A percentile compares a stretch with the other conserved stretches of the same genome.
Conservation (phyloP, 2,113 vertebrate genomes). For the Varanus salvator region DNA sequence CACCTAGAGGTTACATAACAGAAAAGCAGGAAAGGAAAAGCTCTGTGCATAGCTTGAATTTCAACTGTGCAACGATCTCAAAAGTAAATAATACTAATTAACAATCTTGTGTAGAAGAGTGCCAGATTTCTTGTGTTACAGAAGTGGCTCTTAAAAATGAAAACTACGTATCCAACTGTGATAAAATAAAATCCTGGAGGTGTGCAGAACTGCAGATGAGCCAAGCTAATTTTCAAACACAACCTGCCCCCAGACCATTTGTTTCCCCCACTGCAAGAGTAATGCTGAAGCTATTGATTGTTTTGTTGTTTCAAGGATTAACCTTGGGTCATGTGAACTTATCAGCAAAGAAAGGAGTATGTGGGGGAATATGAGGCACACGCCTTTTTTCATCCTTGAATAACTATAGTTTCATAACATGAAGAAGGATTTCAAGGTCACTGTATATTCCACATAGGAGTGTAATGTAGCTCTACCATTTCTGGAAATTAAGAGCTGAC, state of each 20-base stretch:
- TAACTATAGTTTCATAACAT: neutral
- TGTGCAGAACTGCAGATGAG: neutral
- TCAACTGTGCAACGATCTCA: no score
- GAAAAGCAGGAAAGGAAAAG: no score
- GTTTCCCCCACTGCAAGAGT: neutral
- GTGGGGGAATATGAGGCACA: neutral
- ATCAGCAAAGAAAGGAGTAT: neutral
- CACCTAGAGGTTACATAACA: no score
- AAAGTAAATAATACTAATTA: no score
- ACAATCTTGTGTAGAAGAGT: neutral
- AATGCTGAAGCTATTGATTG: neutral
- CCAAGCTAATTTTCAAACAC: neutral
- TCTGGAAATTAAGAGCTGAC: neutral
- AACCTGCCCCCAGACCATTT: neutral
- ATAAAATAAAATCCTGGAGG: neutral
- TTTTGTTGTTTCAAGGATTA: neutral
- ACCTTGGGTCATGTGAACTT: neutral
- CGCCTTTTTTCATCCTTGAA: neutral
- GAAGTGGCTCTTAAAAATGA: neutral
- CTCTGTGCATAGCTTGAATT: no score
- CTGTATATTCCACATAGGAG: neutral
- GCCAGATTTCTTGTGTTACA: neutral
- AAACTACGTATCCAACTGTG: neutral
- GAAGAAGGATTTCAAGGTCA: neutral
- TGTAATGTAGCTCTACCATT: neutral